Percentiles rank a stretch among this genome's conserved stretches.
Evolutionary conservation across 2,113 vertebrate species (phyloP).

Genomic region (Illadopsis cleaveri): DNA sequence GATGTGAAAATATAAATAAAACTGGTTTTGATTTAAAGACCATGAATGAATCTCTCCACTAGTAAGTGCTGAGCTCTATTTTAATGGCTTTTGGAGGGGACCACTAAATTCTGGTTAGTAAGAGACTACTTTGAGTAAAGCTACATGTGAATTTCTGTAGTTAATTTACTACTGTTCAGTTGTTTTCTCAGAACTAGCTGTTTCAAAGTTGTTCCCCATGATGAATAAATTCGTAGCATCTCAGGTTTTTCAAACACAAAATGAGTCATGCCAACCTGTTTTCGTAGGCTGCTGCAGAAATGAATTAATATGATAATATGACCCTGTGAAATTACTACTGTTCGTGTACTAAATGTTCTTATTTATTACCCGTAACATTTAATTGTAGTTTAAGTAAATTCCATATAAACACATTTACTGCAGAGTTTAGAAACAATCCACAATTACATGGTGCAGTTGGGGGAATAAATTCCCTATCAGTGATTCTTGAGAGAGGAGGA

Average conservation of each 20-base stretch:
- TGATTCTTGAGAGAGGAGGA: background rate
- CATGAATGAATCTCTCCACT: background rate
- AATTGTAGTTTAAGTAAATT: conserved; percentile 13
- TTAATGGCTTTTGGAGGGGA: background rate
- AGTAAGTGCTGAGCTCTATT: background rate
- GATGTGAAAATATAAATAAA: background rate
- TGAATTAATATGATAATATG: conserved; percentile 9
- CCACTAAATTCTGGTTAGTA: background rate
- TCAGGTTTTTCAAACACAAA: background rate
- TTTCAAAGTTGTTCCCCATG: background rate
- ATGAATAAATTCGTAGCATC: background rate
- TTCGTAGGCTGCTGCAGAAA: background rate
- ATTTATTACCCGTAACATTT: background rate
- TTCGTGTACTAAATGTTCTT: background rate
- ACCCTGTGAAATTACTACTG: background rate
- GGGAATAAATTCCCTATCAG: background rate
- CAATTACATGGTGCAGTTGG: background rate
- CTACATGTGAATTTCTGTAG: background rate
- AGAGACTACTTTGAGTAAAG: background rate
- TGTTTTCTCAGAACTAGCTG: background rate
- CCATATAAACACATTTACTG: background rate
- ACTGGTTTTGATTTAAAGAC: background rate
- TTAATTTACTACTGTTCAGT: background rate
- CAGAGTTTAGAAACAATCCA: background rate
- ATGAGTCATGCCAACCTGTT: background rate